Conservation (phyloP, 2,113 vertebrate genomes). For the Hucho hucho region DNA sequence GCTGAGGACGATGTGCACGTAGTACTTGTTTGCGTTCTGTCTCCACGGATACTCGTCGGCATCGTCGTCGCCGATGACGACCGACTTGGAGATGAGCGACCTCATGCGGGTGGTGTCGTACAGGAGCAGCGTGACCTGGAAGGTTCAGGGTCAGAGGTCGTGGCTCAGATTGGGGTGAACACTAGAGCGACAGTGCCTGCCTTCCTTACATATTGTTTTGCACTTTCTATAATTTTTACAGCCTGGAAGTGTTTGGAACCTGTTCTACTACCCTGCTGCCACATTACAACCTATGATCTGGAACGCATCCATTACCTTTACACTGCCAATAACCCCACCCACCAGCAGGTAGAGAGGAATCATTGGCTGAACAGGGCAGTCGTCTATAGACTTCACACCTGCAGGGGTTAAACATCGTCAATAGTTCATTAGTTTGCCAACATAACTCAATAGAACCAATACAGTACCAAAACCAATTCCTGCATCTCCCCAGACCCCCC, state of each 20-base stretch:
- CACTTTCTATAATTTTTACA: too few relatives aligned
- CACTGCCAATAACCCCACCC: constrained; percentile 64
- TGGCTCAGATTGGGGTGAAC: not conserved
- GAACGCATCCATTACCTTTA: constrained; percentile 61
- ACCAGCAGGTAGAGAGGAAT: constrained; percentile 74
- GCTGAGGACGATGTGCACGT: constrained; percentile 67
- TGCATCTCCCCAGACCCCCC: too few relatives aligned
- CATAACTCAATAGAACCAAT: too few relatives aligned
- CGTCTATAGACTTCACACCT: constrained; percentile 74
- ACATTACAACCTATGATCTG: not conserved
- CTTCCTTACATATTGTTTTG: too few relatives aligned
- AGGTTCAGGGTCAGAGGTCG: not conserved
- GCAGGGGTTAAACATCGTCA: constrained; percentile 30
- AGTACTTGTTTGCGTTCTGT: constrained; percentile 68
- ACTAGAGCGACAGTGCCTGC: not conserved
- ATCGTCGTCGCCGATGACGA: constrained; percentile 65
- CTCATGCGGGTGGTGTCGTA: constrained; percentile 69
- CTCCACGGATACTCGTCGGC: constrained; percentile 70
- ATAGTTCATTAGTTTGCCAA: constrained; percentile 11
- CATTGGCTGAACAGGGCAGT: constrained; percentile 69
- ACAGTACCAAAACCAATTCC: too few relatives aligned
- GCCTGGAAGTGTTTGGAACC: too few relatives aligned
- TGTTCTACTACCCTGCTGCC: too few relatives aligned
- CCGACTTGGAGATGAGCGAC: constrained; percentile 70
- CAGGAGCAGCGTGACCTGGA: constrained; percentile 67